Conservation (phyloP, 2,797 vertebrate species). For the Intellagama lesueurii region DNA sequence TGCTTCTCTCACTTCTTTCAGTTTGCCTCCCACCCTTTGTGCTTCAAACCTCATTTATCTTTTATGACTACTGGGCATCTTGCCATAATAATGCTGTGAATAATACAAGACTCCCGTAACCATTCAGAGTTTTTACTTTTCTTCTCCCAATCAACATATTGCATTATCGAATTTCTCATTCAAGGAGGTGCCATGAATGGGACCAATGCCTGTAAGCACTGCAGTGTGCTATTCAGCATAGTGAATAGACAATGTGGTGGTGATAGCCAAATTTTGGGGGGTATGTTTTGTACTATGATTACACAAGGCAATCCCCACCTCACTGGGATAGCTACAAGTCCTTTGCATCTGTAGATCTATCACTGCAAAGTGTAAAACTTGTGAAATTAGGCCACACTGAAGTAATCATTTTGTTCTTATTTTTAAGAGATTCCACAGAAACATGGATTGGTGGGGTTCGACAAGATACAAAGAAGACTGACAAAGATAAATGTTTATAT, state of each 20-base stretch:
- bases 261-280: constrained; percentile 22
- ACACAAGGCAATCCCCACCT: not conserved
- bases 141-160: constrained; percentile 49
- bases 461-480: not conserved
- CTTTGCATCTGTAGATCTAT: not conserved
- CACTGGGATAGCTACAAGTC: not conserved
- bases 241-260: not conserved
- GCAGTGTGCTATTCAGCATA: constrained; percentile 37
- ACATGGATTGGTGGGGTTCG: not conserved
- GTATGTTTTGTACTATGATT: constrained; percentile 9
- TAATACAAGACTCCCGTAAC: constrained; percentile 69
- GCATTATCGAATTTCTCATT: constrained; percentile 40
- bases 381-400: not conserved
- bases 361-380: not conserved
- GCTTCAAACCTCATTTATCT: constrained; percentile 79
- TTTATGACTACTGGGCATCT: constrained; percentile 76
- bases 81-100: constrained; percentile 70
- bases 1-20: constrained; percentile 53
- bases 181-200: constrained; percentile 49
- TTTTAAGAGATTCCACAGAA: not conserved
- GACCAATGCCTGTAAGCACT: constrained; percentile 40
- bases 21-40: constrained; percentile 33
- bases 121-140: constrained; percentile 58
- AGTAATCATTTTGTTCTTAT: not conserved
- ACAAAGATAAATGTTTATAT: not conserved